Conservation (phyloP, 2,888 invertebrate species). For the Cephus runcator region DNA sequence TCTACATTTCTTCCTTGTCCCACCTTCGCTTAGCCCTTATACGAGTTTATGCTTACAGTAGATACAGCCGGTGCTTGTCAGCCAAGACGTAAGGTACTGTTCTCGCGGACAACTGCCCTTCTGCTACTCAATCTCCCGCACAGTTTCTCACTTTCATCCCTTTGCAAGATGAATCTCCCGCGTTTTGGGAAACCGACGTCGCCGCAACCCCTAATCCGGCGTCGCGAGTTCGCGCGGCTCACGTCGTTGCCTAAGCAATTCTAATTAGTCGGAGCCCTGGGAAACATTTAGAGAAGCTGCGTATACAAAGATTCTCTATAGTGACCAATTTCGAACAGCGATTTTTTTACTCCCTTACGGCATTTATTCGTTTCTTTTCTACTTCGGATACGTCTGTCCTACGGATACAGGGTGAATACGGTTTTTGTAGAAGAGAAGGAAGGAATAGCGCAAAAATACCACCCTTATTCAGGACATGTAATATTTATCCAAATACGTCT, state of each 20-base stretch:
- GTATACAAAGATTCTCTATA: not conserved
- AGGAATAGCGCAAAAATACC: not conserved
- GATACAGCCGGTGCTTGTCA: not conserved
- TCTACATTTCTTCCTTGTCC: not conserved
- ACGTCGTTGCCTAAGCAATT: not conserved
- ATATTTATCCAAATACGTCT: conserved; percentile 41
- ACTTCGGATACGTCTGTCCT: not conserved
- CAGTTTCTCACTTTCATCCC: conserved; percentile 10
- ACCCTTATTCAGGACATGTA: conserved; percentile 5
- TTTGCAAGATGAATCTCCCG: conserved; percentile 20
- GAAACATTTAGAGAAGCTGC: not conserved
- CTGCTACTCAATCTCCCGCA: conserved; percentile 9
- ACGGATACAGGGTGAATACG: not conserved
- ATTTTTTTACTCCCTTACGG: not conserved
- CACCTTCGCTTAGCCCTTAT: not conserved
- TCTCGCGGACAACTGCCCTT: not conserved
- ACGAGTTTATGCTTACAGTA: not conserved
- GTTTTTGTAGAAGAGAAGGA: not conserved
- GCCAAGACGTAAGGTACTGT: not conserved
- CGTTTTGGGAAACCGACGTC: conserved; percentile 22
- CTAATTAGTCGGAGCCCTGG: conserved; percentile 2
- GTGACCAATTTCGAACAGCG: not conserved
- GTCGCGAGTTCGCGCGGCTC: conserved; percentile 18
- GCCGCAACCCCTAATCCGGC: conserved; percentile 23
- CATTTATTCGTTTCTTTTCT: not conserved